Evolutionary conservation across 2,113 vertebrate species (phyloP).

Genomic region (Nasalis larvatus): DNA sequence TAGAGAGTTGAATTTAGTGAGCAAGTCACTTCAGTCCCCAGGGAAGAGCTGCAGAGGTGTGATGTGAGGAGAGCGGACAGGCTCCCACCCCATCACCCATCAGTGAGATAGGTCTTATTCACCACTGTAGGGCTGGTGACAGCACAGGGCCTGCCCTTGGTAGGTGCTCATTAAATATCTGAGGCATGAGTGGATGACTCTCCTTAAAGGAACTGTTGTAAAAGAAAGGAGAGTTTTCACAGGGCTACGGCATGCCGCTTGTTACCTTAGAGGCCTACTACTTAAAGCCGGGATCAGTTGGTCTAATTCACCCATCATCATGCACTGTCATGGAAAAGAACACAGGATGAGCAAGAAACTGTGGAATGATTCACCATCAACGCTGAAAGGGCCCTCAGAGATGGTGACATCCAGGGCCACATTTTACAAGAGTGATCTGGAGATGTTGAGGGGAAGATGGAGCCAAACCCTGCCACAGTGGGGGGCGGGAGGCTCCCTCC

Average conservation of each 20-base stretch:
- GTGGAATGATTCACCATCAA: not conserved
- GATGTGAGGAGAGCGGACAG: fast-evolving
- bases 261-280: not conserved
- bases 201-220: not conserved
- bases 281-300: not conserved
- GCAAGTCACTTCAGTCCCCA: not conserved
- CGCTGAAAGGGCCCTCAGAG: not conserved
- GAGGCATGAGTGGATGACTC: not conserved
- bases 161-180: not conserved
- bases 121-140: fast-evolving
- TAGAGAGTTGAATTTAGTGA: not conserved
- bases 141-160: too few species aligned
- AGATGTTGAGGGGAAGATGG: not conserved
- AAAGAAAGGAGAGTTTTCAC: not conserved
- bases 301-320: not conserved
- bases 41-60: not conserved
- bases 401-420: not conserved
- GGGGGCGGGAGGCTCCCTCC: not conserved
- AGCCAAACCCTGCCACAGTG: not conserved
- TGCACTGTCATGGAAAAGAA: not conserved
- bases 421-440: not conserved
- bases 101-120: not conserved
- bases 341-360: not conserved
- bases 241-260: not conserved
- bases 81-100: not conserved